Percentiles rank a stretch among this genome's conserved stretches.
phyloP scores from a whole-genome alignment of 2,888 invertebrate genomes.

The Plagodis pulveraria region DNA sequence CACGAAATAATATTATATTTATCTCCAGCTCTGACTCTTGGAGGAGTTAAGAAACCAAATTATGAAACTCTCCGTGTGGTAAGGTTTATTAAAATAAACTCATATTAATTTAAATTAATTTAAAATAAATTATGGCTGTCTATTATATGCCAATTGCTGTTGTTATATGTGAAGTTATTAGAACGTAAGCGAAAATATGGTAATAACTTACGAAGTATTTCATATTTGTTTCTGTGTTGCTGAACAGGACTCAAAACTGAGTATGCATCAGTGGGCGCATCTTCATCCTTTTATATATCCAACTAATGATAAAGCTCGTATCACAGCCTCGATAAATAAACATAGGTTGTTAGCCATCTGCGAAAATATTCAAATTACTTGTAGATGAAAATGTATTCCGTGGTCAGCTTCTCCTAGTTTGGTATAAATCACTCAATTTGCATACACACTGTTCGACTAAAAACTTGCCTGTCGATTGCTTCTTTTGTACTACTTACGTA shows the following conservation, averaged over 20 bases:
- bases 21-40: too few relatives aligned
- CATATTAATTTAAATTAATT: too few relatives aligned
- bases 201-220: constrained; percentile 60
- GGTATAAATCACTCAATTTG: neutral
- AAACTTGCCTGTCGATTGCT: constrained; percentile 1
- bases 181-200: too few relatives aligned
- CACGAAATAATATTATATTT: too few relatives aligned
- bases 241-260: constrained; percentile 34
- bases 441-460: neutral
- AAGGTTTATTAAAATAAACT: too few relatives aligned
- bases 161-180: neutral
- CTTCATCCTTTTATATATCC: constrained; percentile 53
- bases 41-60: too few relatives aligned
- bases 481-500: constrained; percentile 9
- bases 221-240: constrained; percentile 48
- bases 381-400: constrained; percentile 14
- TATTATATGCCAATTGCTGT: neutral
- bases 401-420: constrained; percentile 15
- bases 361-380: constrained; percentile 5
- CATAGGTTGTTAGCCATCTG: constrained; percentile 7
- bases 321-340: constrained; percentile 13
- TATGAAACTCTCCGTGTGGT: too few relatives aligned
- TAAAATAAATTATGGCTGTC: too few relatives aligned
- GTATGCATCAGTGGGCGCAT: constrained; percentile 40
- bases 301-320: constrained; percentile 3